These are phyloP conservation scores for Chesias legatella DNA, from an alignment of 2,888 invertebrate species.

Conservation along the genomic window DNA sequence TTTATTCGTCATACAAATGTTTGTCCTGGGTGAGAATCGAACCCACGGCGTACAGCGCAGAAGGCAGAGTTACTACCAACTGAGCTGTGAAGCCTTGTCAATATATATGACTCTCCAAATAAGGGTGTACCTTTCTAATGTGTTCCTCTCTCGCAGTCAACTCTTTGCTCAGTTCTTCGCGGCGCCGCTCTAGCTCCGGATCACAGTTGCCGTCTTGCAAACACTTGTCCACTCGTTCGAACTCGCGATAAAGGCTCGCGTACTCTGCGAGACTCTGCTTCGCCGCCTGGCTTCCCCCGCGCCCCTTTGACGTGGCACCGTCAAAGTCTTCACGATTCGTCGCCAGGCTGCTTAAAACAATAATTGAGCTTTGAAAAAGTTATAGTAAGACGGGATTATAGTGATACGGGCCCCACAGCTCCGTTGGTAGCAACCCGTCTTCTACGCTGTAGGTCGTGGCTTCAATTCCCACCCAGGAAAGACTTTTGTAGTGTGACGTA, in stretches of 20 bases:
- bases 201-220: slow-evolving; percentile 43
- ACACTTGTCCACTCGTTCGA: slow-evolving; percentile 50
- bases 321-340: slow-evolving; percentile 54
- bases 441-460: no score
- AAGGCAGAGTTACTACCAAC: no score
- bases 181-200: slow-evolving; percentile 48
- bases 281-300: slow-evolving; percentile 45
- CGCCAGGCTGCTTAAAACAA: slow-evolving; percentile 51
- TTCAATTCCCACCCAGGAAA: no score
- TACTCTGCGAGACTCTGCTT: slow-evolving; percentile 62
- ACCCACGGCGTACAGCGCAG: no score
- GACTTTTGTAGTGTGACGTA: no score
- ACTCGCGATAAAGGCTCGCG: slow-evolving; percentile 57
- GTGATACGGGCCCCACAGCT: no score
- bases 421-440: no score
- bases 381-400: no score
- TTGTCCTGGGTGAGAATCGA: no score
- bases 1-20: no score
- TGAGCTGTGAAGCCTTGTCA: neutral
- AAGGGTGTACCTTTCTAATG: slow-evolving; percentile 49
- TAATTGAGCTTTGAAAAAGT: slow-evolving; percentile 11
- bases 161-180: slow-evolving; percentile 48
- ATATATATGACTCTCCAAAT: neutral
- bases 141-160: slow-evolving; percentile 53
- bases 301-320: slow-evolving; percentile 56